Evolutionary conservation across 2,113 vertebrate species (phyloP), one percentile per base, ranked within the genome.

Genomic region (Tachuris rubrigastra): DNA sequence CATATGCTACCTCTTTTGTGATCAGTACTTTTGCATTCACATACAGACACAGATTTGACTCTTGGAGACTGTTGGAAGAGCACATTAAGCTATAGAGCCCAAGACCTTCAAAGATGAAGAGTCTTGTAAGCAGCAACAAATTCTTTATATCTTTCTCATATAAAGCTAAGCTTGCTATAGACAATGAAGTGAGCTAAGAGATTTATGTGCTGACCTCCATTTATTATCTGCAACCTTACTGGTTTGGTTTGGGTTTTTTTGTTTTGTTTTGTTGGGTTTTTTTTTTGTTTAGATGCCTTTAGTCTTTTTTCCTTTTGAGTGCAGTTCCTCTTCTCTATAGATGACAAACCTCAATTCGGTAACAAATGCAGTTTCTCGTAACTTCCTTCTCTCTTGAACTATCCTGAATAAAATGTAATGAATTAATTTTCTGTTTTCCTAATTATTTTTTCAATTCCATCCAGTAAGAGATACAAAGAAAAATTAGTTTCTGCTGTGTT

Each of bases 1-100:
- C 83, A 63, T 96, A 68, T 85, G 81, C 62, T 85, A 28, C 93
- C 72, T 91, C 69, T 86, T 83, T 72, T 72, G 62, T 89, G 87
- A 55, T 80, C 88, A 83, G 44, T 89, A 95, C 42, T 60, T 95
- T 97, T 91, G 23, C 65, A n/a, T 44, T 53, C 3, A 8, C n/a
- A 62, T 35, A 20, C 8, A 71, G 30, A 20, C 37, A 53, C 17
- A 75, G 20, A 37, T 86, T 86, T 93, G 83, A 72, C n/a, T 95
- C 73, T 86, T 82, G 56, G 95, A 93, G 95, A 79, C 77, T 91
- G 14, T 28, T 68, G 77, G 50, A 88, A 91, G 69, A 81, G 37
- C 17, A 33, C 30, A 31, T 85, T 92, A 86, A 62, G 28, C 50
- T 95, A 25, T 39, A 93, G 22, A 55, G 31, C 14, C 44, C 78